Base-by-base conservation (phyloP, 37 sponge, comb jelly and placozoan species). In the Lycopodina hypogea region DNA sequence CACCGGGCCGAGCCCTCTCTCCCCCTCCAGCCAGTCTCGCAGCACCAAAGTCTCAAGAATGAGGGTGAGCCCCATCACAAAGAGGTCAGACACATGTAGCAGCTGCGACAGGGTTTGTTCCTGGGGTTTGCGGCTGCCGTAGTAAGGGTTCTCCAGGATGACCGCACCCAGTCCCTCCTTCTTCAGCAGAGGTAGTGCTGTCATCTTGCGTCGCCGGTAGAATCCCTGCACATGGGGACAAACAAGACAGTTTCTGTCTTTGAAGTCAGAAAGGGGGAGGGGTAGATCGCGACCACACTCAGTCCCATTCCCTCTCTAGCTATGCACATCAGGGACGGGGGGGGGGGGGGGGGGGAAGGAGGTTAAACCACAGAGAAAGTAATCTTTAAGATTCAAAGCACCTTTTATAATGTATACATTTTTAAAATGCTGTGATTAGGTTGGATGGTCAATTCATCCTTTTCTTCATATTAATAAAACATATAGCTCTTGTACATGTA, bases 101-200 rank as follows among this genome's bases (percentile, higher is more conserved):
- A 96, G 77, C 24, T 89, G 83, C 6, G 97, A 96, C n/a, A 91
- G 87, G 0, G 42, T 57, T 40, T 74, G 78, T 0, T 28, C 66
- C 24, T 23, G 55, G 21, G 78, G 72, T n/a, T 72, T 85, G 8
- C 71, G 52, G 22, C 42, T 72, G 36, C 79, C 75, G 24, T 78
- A 77, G 57, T 45, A 93, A 6, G 97, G 97, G 68, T 96, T 96
- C 74, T 96, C 97, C 53, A 96, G 75, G 19, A 93, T 60, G 32
- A 96, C 61, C 6, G 94, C 91, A 30, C 92, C 97, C 19, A 96
- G 84, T 0, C 83, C 79, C 2, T 68, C 71, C 39, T 90, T 77
- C 71, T 72, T 84, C 34, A 90, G 76, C 34, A 87, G 69, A 0
- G 93, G 93, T 21, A 77, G 52, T n/a, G 83, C 91, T 21, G 81